These are phyloP conservation scores for Dryoscopus gambensis DNA, from an alignment of 2,113 vertebrate species.

Conservation along the genomic window DNA sequence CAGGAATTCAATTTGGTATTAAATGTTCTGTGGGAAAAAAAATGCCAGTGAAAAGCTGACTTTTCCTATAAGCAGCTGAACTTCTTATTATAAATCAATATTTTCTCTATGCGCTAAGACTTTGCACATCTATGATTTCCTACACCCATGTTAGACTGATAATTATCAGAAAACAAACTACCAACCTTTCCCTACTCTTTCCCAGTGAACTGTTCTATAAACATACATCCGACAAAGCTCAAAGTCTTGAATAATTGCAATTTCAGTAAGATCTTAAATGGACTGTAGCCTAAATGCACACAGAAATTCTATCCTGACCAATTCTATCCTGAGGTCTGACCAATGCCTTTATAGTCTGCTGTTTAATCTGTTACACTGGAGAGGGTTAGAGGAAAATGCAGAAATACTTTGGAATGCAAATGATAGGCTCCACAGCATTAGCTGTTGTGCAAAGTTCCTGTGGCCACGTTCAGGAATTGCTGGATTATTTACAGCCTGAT, in stretches of 20 bases:
- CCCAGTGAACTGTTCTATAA: not conserved
- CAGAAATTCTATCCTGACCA: not conserved
- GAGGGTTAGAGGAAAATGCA: not conserved
- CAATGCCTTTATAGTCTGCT: not conserved
- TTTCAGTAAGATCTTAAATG: not conserved
- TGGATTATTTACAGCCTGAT: not conserved
- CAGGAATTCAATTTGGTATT: not conserved
- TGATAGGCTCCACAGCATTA: not conserved
- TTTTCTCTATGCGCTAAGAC: not conserved
- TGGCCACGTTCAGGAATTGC: not conserved
- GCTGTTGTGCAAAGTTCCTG: not conserved
- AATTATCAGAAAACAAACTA: not conserved
- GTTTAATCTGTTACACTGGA: not conserved
- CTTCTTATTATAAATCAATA: not conserved
- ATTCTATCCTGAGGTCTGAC: not conserved
- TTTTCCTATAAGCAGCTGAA: too few species aligned
- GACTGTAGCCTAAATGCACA: not conserved
- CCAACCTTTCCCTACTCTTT: not conserved
- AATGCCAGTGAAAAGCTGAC: not conserved
- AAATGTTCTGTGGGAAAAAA: not conserved
- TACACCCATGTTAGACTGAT: not conserved
- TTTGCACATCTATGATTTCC: not conserved
- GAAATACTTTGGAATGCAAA: not conserved
- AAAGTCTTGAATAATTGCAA: not conserved
- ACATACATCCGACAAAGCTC: not conserved